Evolutionary conservation across 2,888 invertebrate genomes (phyloP), one percentile per base, ranked within the genome.

Genomic region (Aquatica leii): DNA sequence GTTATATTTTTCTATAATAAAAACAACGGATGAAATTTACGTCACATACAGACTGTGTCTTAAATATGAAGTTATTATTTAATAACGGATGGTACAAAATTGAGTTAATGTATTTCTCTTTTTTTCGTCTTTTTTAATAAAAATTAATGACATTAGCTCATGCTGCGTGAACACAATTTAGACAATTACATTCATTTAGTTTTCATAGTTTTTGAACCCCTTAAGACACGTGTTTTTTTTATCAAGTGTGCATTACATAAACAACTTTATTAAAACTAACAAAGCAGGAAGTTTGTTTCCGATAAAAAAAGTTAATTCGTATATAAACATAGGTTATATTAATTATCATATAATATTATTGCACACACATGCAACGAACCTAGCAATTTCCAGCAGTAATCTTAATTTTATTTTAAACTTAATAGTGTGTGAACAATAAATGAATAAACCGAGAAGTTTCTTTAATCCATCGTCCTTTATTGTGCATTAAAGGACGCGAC

Each of bases 151-250:
- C 54, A 64, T 53, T 63, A 65, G 53, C 24, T 58, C 43, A 63
- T 48, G 59, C 55, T n/a, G 9, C 52, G 49, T 59, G 55, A 35
- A 46, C 59, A 62, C 56, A 62, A 56, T 65, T 64, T 65, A 65
- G 50, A 57, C 66, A 69, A 66, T 66, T 69, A 64, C 34, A 41
- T 51, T 59, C 57, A 60, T 54, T 66, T 69, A 62, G 66, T 65
- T 69, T 53, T 66, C 46, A 60, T 62, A 46, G 49, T 62, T 55
- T 64, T 61, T 58, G 48, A 66, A 60, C 53, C 57, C 53, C 55
- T 54, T 50, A 50, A 58, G 52, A 62, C 62, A 59, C 55, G 51
- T 59, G 58, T 58, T 59, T 59, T n/a, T n/a, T n/a, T 59, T 59
- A n/a, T 55, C 49, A 48, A 55, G 15, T 17, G 31, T 54, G 53